Evolutionary conservation across 2,113 vertebrate genomes (phyloP).

Genomic region (Lasiurus borealis): DNA sequence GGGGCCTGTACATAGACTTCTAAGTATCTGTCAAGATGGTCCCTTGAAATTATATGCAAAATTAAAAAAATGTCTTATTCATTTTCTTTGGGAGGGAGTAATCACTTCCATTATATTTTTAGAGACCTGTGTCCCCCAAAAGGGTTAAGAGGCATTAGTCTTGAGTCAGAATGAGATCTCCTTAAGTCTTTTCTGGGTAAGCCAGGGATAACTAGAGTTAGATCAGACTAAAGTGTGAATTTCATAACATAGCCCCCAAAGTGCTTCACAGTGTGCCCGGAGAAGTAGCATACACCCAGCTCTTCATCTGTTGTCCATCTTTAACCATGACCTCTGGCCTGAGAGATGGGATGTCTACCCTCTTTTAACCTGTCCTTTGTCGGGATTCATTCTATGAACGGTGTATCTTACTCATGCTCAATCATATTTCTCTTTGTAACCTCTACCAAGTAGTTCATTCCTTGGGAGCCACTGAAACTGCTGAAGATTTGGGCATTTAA

Average conservation of each 20-base stretch:
- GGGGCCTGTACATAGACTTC: not conserved
- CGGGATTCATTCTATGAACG: not conserved
- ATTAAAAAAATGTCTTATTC: not conserved
- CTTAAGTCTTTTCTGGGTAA: not conserved
- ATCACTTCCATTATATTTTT: not conserved
- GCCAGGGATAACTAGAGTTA: not conserved
- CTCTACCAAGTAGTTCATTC: not conserved
- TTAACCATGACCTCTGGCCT: not conserved
- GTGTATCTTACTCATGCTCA: not conserved
- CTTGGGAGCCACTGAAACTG: not conserved
- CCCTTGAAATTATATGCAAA: slow-evolving; percentile 16
- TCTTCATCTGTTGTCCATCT: not conserved
- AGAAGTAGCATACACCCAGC: not conserved
- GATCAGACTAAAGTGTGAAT: not conserved
- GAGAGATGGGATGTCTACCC: not conserved
- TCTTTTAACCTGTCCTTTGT: not conserved
- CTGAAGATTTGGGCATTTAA: not conserved
- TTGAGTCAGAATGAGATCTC: not conserved
- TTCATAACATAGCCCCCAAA: not conserved
- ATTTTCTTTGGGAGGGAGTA: not conserved
- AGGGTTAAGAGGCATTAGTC: not conserved
- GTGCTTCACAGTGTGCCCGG: not conserved
- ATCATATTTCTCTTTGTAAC: not conserved
- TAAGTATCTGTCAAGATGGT: not conserved
- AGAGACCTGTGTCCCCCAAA: not conserved